Percentiles rank a stretch among this genome's conserved stretches.
phyloP scores from a whole-genome alignment of 2,113 vertebrate species.

The Sinosuthora webbiana region DNA sequence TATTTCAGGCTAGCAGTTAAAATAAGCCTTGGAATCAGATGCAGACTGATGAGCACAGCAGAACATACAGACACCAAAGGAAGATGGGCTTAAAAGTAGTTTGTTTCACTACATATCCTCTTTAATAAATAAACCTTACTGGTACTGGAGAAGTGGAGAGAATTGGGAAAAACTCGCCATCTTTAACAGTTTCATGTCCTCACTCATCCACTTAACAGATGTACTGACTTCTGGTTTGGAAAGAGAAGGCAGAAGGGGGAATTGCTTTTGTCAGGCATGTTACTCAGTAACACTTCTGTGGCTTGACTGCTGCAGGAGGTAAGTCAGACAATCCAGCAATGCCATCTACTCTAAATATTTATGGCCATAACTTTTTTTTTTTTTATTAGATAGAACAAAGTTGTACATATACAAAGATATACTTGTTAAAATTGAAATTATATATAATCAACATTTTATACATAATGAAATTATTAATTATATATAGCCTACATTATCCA shows the following conservation, averaged over 20 bases:
- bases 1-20: background rate
- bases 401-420: background rate
- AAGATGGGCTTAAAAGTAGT: background rate
- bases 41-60: background rate
- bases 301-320: background rate
- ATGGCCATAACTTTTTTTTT: background rate
- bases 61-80: background rate
- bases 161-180: background rate
- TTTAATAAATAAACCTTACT: background rate
- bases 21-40: conserved; percentile 13
- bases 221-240: background rate
- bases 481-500: background rate
- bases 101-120: background rate
- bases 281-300: background rate
- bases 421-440: background rate
- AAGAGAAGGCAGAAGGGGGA: background rate
- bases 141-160: background rate
- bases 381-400: background rate
- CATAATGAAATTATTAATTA: background rate
- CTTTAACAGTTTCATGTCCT: background rate
- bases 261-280: background rate
- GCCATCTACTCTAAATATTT: background rate
- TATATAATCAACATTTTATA: background rate
- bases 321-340: background rate
- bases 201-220: background rate